phyloP scores from a whole-genome alignment of 2,113 vertebrate species.

The Muscicapa adusta region DNA sequence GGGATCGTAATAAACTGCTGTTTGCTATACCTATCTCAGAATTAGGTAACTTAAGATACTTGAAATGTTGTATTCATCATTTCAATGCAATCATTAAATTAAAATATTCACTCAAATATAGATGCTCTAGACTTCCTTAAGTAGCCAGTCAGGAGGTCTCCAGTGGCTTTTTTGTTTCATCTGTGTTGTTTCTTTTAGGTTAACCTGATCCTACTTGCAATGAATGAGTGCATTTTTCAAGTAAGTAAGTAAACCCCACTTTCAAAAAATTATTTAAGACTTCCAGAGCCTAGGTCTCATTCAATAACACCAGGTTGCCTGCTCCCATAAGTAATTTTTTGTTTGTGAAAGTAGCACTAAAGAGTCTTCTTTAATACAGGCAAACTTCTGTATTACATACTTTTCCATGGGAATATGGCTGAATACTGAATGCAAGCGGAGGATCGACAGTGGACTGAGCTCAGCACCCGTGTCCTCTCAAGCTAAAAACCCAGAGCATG shows the following conservation, averaged over 20 bases:
- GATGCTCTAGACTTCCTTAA: neutral
- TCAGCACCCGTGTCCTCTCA: neutral
- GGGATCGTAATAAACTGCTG: neutral
- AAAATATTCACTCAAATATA: neutral
- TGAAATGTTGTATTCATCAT: neutral
- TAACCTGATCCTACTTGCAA: neutral
- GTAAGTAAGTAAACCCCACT: neutral
- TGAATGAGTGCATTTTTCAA: neutral
- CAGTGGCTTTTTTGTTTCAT: fast-evolving
- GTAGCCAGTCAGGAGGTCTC: neutral
- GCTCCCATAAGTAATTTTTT: neutral
- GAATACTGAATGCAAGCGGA: fast-evolving
- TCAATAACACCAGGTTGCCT: neutral
- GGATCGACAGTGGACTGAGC: neutral
- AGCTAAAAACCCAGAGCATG: neutral
- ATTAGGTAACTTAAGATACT: neutral
- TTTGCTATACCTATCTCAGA: neutral
- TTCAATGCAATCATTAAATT: neutral
- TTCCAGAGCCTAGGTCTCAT: neutral
- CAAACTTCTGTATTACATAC: neutral
- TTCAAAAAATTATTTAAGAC: neutral
- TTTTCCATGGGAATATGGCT: neutral
- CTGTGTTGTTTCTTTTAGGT: neutral
- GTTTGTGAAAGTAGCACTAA: neutral
- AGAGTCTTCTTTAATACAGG: neutral